Percentiles rank a stretch among this genome's conserved stretches.
Conservation (phyloP, 2,797 vertebrate species). For the Notamacropus eugenii region DNA sequence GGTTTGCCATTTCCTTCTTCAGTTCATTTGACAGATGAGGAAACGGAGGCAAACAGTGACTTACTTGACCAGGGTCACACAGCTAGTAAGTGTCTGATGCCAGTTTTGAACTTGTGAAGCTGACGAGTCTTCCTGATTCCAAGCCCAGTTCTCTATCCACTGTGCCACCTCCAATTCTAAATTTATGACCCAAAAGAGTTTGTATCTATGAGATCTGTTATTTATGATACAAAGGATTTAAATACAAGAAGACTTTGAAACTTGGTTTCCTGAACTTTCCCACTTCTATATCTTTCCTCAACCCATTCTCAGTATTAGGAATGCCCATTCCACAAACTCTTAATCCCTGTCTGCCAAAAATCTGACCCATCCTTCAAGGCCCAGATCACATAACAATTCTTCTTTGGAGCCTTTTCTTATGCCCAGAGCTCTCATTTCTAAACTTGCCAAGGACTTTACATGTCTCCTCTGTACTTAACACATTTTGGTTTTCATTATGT, state of each 20-base stretch:
- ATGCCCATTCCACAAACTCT: too few species aligned
- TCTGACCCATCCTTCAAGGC: too few species aligned
- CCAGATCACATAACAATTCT: too few species aligned
- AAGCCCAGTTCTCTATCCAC: not conserved
- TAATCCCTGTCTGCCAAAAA: too few species aligned
- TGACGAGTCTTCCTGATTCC: not conserved
- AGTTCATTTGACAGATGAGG: not conserved
- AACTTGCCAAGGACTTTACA: not conserved
- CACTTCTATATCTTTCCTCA: not conserved
- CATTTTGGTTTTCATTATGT: not conserved
- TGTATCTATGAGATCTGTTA: slow-evolving; percentile 21
- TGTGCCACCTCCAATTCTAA: not conserved
- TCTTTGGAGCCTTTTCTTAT: too few species aligned
- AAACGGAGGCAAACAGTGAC: not conserved
- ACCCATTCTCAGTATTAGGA: too few species aligned
- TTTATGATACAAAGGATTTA: slow-evolving; percentile 53
- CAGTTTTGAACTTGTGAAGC: not conserved
- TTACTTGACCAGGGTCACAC: not conserved
- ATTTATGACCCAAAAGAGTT: slow-evolving; percentile 22
- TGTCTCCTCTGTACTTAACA: not conserved
- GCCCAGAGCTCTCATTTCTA: not conserved
- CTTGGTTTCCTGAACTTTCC: not conserved
- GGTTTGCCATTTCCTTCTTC: not conserved
- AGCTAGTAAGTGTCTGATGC: not conserved
- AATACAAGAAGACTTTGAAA: slow-evolving; percentile 46